Conservation (phyloP, 2,888 invertebrate species). For the Allygus modestus region DNA sequence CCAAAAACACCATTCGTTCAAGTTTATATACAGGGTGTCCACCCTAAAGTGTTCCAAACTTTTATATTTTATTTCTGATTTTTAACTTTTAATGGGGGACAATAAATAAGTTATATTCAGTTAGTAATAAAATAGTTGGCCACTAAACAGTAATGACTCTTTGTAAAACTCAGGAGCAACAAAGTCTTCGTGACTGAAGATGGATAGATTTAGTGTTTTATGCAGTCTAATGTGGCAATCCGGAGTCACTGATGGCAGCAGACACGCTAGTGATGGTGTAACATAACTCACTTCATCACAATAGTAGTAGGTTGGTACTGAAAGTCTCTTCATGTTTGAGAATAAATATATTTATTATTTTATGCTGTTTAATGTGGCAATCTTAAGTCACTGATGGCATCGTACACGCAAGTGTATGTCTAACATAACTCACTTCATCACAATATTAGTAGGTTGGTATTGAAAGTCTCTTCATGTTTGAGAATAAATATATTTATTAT, state of each 20-base stretch:
- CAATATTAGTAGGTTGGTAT: background rate
- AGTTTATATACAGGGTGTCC: too few relatives aligned
- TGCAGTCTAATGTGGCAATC: background rate
- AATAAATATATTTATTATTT: background rate
- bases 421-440: slow-evolving; percentile 1
- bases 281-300: slow-evolving; percentile 1
- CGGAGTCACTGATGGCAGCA: background rate
- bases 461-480: background rate
- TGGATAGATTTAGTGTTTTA: slow-evolving; percentile 19
- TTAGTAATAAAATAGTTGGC: too few relatives aligned
- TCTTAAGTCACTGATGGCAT: background rate
- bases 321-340: background rate
- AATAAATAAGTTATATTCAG: too few relatives aligned
- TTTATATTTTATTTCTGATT: too few relatives aligned
- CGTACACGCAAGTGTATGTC: too few relatives aligned
- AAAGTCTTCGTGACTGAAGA: background rate
- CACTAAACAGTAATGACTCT: too few relatives aligned
- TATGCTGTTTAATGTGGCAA: background rate
- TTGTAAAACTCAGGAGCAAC: background rate
- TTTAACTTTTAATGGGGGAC: too few relatives aligned
- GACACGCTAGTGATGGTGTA: background rate
- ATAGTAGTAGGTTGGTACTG: background rate
- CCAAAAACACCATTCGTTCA: too few relatives aligned
- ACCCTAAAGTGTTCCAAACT: too few relatives aligned
- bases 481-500: background rate